Evolutionary conservation across 1,140 invertebrate species (phyloP).

Genomic region (Chelonus insularis): DNA sequence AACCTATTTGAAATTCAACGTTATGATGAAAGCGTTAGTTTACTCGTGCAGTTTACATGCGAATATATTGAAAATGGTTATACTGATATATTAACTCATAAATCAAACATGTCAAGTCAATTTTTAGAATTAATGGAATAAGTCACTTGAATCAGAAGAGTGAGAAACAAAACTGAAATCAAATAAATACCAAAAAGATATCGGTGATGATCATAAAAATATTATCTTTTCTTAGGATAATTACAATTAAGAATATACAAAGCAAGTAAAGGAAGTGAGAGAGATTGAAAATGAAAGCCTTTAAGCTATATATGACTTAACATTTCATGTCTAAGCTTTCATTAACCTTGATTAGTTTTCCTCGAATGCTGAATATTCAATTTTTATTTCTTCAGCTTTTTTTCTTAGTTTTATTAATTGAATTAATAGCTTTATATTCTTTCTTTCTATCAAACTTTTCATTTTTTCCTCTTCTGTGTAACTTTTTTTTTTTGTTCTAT

Average conservation of each 20-base stretch:
- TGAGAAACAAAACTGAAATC: too few relatives aligned
- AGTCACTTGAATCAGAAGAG: too few relatives aligned
- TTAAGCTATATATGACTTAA: conserved; percentile 17
- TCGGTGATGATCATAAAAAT: background rate
- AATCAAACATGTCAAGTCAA: background rate
- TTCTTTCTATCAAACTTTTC: background rate
- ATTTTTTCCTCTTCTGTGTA: background rate
- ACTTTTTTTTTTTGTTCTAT: background rate
- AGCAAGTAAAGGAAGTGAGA: conserved; percentile 17
- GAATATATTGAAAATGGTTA: too few relatives aligned
- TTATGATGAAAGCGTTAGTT: too few relatives aligned
- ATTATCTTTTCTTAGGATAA: conserved; percentile 16
- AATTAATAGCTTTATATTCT: conserved; percentile 19
- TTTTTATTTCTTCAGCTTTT: conserved; percentile 6
- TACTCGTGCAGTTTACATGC: too few relatives aligned
- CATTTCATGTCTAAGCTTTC: conserved; percentile 36
- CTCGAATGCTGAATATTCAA: conserved; percentile 14
- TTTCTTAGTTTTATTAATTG: conserved; percentile 9
- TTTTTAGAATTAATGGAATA: background rate
- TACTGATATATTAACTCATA: too few relatives aligned
- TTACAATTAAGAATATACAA: conserved; percentile 27
- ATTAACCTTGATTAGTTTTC: conserved; percentile 40
- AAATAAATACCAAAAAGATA: too few relatives aligned
- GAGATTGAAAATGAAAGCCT: conserved; percentile 10
- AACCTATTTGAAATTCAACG: too few relatives aligned